Evolutionary conservation across 2,888 invertebrate species (phyloP).

Genomic region (Macaria notata): DNA sequence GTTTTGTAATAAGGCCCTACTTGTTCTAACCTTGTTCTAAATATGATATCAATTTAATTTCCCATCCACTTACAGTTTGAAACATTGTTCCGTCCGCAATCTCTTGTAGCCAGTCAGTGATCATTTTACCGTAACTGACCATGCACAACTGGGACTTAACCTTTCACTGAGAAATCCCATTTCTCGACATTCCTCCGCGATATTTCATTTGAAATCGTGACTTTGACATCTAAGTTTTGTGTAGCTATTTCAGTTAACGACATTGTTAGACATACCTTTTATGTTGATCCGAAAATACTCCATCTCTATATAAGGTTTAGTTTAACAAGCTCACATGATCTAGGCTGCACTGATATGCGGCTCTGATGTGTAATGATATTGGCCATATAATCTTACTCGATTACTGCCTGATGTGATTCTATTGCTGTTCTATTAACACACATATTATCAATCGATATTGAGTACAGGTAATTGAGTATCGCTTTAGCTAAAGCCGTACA

Average conservation of each 20-base stretch:
- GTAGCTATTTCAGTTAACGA: not conserved
- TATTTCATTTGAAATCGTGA: constrained; percentile 11
- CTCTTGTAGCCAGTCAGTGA: constrained; percentile 9
- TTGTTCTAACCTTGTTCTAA: too few relatives aligned
- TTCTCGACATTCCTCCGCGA: constrained; percentile 13
- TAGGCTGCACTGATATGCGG: constrained; percentile 2
- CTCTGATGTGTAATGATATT: constrained; percentile 2
- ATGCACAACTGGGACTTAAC: constrained; percentile 30
- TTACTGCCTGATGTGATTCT: constrained; percentile 2
- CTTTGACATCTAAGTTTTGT: not conserved
- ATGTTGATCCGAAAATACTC: not conserved
- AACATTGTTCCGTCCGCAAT: not conserved
- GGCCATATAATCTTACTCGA: constrained; percentile 6
- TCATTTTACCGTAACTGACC: constrained; percentile 33
- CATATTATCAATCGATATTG: not conserved
- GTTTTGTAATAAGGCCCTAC: too few relatives aligned
- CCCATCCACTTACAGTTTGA: too few relatives aligned
- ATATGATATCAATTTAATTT: too few relatives aligned
- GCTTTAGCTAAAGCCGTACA: too few relatives aligned
- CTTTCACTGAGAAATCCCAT: constrained; percentile 32
- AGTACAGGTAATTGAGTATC: too few relatives aligned
- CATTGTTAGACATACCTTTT: not conserved
- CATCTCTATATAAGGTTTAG: not conserved
- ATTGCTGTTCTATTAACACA: constrained; percentile 8
- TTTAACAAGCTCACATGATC: constrained; percentile 9